These are phyloP conservation scores for Stramonita haemastoma DNA, from an alignment of 2,888 invertebrate species.

Conservation along the genomic window DNA sequence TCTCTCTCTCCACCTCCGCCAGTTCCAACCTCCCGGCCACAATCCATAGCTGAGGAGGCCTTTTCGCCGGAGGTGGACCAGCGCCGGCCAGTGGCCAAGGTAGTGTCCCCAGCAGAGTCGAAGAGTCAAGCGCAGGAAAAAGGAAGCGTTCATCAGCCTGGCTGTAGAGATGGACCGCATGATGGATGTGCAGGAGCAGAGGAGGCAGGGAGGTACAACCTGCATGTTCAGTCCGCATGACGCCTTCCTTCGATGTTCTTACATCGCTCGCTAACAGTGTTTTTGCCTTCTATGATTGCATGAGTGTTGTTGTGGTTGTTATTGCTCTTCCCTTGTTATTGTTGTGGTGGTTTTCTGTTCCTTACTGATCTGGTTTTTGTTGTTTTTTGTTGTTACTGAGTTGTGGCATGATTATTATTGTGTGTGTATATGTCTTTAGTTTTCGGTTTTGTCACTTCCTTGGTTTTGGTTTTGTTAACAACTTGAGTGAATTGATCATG, in stretches of 20 bases:
- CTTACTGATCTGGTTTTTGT: background rate
- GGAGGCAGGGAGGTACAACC: conserved; percentile 35
- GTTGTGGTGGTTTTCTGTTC: background rate
- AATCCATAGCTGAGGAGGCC: conserved; percentile 51
- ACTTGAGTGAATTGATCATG: too few relatives aligned
- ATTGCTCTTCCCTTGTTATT: background rate
- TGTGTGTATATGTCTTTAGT: background rate
- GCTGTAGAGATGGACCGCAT: conserved; percentile 65
- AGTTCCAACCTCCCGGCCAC: conserved; percentile 46
- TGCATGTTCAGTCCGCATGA: conserved; percentile 8
- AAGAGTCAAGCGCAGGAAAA: conserved; percentile 68
- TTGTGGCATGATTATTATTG: background rate
- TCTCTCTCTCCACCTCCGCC: conserved; percentile 15
- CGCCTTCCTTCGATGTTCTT: background rate
- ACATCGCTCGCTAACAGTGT: background rate
- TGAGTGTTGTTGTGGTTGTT: background rate
- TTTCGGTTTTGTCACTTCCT: background rate
- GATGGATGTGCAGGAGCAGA: conserved; percentile 49
- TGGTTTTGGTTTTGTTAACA: background rate
- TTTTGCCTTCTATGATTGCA: background rate
- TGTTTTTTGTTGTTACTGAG: background rate
- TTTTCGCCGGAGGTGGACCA: conserved; percentile 62
- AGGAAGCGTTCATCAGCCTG: conserved; percentile 69
- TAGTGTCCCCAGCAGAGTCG: conserved; percentile 48
- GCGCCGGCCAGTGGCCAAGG: conserved; percentile 61